A percentile compares a stretch with the other conserved stretches of the same genome.
Evolutionary conservation across 2,888 invertebrate species (phyloP).

Genomic region (Drosophila phalerata): DNA sequence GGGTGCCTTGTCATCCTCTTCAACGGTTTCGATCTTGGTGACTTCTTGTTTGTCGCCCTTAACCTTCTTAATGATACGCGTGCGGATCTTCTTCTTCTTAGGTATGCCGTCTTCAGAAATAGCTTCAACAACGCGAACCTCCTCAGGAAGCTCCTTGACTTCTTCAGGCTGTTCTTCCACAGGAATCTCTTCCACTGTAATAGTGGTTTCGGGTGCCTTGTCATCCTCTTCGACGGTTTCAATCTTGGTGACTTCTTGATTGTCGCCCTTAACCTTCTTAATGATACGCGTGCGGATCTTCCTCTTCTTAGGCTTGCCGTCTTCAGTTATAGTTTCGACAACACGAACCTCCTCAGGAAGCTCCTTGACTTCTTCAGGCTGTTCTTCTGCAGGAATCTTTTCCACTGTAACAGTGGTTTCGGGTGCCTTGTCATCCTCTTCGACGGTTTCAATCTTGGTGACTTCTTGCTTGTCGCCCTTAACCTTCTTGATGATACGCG

Average conservation of each 20-base stretch:
- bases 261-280: slow-evolving; percentile 61
- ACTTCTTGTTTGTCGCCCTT: slow-evolving; percentile 34
- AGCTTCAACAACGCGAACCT: slow-evolving; percentile 46
- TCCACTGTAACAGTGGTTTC: slow-evolving; percentile 39
- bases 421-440: slow-evolving; percentile 41
- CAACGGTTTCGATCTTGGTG: slow-evolving; percentile 48
- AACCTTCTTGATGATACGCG: slow-evolving; percentile 42
- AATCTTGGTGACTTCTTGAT: slow-evolving; percentile 60
- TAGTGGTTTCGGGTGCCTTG: slow-evolving; percentile 51
- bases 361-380: slow-evolving; percentile 33
- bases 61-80: slow-evolving; percentile 46
- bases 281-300: slow-evolving; percentile 61
- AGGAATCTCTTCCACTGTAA: slow-evolving; percentile 49
- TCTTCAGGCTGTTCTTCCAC: slow-evolving; percentile 40
- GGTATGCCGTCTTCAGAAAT: slow-evolving; percentile 44
- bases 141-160: slow-evolving; percentile 45
- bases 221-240: slow-evolving; percentile 61
- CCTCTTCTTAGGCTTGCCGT: slow-evolving; percentile 56
- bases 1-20: slow-evolving; percentile 42
- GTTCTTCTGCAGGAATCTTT: slow-evolving; percentile 25
- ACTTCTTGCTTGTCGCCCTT: slow-evolving; percentile 46
- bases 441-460: slow-evolving; percentile 41
- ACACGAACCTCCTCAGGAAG: slow-evolving; percentile 49
- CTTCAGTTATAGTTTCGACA: slow-evolving; percentile 54
- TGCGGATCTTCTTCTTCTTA: slow-evolving; percentile 45